Percentiles rank a stretch among this genome's conserved stretches.
phyloP scores from a whole-genome alignment of 2,888 invertebrate species.

The Nemoura dubitans region DNA sequence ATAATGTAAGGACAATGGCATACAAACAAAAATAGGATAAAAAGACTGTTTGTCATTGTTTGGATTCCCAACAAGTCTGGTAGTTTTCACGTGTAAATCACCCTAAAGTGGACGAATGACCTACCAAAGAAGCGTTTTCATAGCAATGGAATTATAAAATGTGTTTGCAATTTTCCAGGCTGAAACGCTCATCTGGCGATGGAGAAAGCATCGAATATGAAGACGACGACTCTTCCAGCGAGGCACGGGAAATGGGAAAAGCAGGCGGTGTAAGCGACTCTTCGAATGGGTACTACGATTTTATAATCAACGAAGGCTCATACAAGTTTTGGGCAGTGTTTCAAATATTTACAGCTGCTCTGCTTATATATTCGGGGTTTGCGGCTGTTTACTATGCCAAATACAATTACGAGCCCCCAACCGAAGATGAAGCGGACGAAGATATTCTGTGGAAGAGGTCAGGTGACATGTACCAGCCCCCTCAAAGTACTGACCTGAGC shows the following conservation, averaged over 20 bases:
- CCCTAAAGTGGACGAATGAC: too few relatives aligned
- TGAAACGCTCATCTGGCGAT: not conserved
- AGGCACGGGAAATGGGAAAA: constrained; percentile 18
- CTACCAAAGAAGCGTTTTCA: too few relatives aligned
- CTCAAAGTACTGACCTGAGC: constrained; percentile 63
- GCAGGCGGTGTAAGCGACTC: constrained; percentile 42
- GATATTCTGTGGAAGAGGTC: constrained; percentile 78
- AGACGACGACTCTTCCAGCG: not conserved
- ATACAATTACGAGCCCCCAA: constrained; percentile 79
- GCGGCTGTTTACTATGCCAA: constrained; percentile 90
- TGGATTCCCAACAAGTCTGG: too few relatives aligned
- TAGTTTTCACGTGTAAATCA: too few relatives aligned
- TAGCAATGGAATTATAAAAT: too few relatives aligned
- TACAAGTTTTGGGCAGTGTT: constrained; percentile 91
- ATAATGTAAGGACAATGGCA: too few relatives aligned
- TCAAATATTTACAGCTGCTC: constrained; percentile 83
- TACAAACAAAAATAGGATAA: too few relatives aligned
- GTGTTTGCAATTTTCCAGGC: not conserved
- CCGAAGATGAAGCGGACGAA: constrained; percentile 77
- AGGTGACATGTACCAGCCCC: constrained; percentile 42
- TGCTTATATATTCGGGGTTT: constrained; percentile 84
- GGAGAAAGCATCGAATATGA: not conserved
- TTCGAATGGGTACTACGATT: constrained; percentile 74
- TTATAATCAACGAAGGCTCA: constrained; percentile 86
- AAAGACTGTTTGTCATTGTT: too few relatives aligned